phyloP scores from a whole-genome alignment of 2,888 invertebrate species.

The Gari tellinella region DNA sequence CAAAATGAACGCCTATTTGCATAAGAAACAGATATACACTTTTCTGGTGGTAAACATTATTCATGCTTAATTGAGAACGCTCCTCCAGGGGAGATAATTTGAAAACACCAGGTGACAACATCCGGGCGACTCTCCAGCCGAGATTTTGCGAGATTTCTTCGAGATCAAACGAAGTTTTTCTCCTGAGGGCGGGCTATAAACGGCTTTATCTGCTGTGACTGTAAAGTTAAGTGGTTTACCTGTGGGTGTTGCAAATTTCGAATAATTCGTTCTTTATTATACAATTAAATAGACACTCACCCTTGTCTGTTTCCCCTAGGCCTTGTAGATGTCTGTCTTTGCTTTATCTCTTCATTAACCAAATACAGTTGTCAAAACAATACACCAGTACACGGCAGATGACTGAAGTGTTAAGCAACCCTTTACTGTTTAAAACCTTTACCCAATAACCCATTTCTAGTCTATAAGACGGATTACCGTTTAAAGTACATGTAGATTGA shows the following conservation, averaged over 20 bases:
- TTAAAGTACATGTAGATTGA: too few species aligned
- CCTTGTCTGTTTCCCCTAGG: neutral
- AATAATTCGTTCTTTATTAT: conserved; percentile 58
- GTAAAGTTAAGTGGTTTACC: conserved; percentile 42
- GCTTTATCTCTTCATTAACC: neutral
- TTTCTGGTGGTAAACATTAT: conserved; percentile 17
- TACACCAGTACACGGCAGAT: neutral
- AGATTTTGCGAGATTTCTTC: conserved; percentile 56
- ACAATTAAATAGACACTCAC: conserved; percentile 27
- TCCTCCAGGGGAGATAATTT: conserved; percentile 28
- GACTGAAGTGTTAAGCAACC: neutral
- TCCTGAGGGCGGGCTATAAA: conserved; percentile 36
- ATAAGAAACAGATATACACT: conserved; percentile 29
- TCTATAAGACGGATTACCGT: too few species aligned
- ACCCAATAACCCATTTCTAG: too few species aligned
- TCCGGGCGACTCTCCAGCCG: conserved; percentile 47
- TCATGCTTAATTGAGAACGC: conserved; percentile 40
- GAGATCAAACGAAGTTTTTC: conserved; percentile 42
- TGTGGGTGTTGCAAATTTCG: conserved; percentile 45
- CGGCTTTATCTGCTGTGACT: conserved; percentile 48
- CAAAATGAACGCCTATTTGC: conserved; percentile 24
- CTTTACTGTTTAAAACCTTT: too few species aligned
- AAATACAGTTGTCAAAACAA: conserved; percentile 12
- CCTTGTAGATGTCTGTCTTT: neutral
- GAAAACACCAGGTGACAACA: conserved; percentile 49